Evolutionary conservation across 2,113 vertebrate genomes (phyloP).

Genomic region (Gnathonemus longibarbis): DNA sequence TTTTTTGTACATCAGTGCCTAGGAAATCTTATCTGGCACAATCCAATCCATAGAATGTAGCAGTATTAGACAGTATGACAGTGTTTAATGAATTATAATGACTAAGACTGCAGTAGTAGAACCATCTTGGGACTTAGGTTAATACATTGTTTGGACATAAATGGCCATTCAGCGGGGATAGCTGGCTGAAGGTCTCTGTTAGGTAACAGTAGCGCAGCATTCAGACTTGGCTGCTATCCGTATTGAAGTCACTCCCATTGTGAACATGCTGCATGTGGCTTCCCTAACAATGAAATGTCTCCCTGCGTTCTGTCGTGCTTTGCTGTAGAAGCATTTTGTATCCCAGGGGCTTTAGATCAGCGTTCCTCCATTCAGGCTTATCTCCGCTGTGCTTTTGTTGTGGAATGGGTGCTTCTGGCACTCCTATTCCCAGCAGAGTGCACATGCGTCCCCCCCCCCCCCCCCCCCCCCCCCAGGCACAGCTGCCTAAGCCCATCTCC

Average conservation of each 20-base stretch:
- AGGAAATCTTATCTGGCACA: background rate
- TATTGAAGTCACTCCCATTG: background rate
- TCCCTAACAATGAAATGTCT: background rate
- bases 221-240: background rate
- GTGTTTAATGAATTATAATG: background rate
- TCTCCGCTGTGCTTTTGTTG: background rate
- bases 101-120: background rate
- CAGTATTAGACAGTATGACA: background rate
- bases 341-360: background rate
- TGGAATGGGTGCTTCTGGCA: background rate
- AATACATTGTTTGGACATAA: background rate
- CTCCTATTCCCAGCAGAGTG: background rate
- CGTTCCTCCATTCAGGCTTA: background rate
- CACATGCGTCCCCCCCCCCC: background rate
- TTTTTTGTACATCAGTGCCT: background rate
- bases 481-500: background rate
- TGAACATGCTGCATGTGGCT: background rate
- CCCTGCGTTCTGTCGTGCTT: background rate
- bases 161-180: background rate
- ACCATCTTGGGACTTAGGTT: background rate
- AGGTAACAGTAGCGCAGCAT: background rate
- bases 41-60: background rate
- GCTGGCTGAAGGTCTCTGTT: background rate
- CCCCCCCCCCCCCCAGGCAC: background rate
- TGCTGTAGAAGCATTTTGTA: background rate